Evolutionary conservation across 2,797 vertebrate species (phyloP).

Genomic region (Sebastes steindachneri): DNA sequence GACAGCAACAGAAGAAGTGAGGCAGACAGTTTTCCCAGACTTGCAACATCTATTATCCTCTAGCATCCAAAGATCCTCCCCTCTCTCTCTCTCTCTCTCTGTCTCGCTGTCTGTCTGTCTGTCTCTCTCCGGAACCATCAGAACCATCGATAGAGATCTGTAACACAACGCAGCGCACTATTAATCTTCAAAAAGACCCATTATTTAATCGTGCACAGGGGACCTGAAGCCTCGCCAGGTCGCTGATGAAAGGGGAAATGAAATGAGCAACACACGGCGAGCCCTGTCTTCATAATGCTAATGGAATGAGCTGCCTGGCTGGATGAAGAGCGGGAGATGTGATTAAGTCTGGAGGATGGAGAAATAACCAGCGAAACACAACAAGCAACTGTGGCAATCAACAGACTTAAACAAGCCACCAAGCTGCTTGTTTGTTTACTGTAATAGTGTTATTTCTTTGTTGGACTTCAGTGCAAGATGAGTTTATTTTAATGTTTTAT

Average conservation of each 20-base stretch:
- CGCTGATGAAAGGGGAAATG: conserved; percentile 70
- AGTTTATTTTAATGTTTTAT: not conserved
- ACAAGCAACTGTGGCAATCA: not conserved
- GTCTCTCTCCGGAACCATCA: conserved; percentile 18
- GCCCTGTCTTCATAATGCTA: conserved; percentile 74
- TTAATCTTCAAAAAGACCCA: conserved; percentile 77
- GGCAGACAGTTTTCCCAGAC: conserved; percentile 40
- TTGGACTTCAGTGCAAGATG: not conserved
- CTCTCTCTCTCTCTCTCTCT: conserved; percentile 25
- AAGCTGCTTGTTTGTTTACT: not conserved
- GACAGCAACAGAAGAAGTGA: conserved; percentile 31
- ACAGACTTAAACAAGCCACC: not conserved
- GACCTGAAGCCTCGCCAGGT: conserved; percentile 56
- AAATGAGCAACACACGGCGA: conserved; percentile 64
- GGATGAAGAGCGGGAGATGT: conserved; percentile 56
- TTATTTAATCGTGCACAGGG: conserved; percentile 72
- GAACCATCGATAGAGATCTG: conserved; percentile 50
- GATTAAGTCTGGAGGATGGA: conserved; percentile 64
- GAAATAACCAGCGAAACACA: conserved; percentile 19
- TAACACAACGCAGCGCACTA: conserved; percentile 51
- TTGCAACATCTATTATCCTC: conserved; percentile 37
- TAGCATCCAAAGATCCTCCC: conserved; percentile 33
- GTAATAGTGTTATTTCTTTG: not conserved
- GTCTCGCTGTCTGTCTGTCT: conserved; percentile 8
- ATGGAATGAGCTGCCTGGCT: conserved; percentile 72